phyloP scores from a whole-genome alignment of 23 tunicate genomes.

The Trididemnum nubilum region DNA sequence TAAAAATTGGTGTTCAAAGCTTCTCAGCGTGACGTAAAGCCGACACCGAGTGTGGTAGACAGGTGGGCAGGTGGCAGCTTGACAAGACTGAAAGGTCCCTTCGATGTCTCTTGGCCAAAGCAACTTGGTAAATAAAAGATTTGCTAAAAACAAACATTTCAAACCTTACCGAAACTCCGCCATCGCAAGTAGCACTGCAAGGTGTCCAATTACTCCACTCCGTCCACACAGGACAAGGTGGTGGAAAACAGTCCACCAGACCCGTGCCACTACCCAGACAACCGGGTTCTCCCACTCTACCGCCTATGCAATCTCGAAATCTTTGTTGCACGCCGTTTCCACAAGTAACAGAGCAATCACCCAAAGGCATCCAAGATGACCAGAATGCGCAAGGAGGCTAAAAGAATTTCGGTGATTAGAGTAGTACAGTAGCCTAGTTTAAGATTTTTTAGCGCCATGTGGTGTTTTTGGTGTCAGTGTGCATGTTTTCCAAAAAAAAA shows the following conservation, averaged over 20 bases:
- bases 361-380: conserved; percentile 60
- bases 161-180: conserved; percentile 57
- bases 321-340: conserved; percentile 39
- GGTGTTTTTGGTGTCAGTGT: too few species aligned
- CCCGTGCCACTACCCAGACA: conserved; percentile 55
- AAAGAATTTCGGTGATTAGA: too few species aligned
- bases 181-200: conserved; percentile 62
- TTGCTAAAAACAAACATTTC: background rate
- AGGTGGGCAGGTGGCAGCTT: too few species aligned
- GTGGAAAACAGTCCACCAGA: conserved; percentile 22
- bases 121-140: background rate
- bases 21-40: background rate
- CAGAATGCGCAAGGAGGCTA: conserved; percentile 53
- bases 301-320: conserved; percentile 57
- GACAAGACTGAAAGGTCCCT: too few species aligned
- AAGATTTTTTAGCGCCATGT: too few species aligned
- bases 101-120: too few species aligned
- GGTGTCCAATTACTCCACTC: conserved; percentile 56
- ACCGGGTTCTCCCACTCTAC: conserved; percentile 53
- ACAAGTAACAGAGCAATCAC: conserved; percentile 51
- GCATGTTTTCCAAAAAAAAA: too few species aligned
- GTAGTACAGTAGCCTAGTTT: too few species aligned
- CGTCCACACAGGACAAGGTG: conserved; percentile 62
- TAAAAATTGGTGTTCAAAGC: too few species aligned
- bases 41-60: too few species aligned